phyloP scores from a whole-genome alignment of 2,888 invertebrate genomes.

The Prenolepis imparis region DNA sequence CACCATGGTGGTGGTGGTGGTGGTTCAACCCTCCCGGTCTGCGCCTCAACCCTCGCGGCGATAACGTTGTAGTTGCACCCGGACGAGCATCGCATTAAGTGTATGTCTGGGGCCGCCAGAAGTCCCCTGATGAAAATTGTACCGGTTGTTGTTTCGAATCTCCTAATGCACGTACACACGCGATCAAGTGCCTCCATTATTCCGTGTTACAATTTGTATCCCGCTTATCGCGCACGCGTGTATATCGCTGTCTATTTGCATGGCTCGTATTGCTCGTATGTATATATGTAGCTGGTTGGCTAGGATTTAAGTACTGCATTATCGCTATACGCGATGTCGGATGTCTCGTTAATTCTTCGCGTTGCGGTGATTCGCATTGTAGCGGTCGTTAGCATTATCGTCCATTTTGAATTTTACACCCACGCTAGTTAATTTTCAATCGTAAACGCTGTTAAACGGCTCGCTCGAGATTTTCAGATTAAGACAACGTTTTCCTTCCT shows the following conservation, averaged over 20 bases:
- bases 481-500: not conserved
- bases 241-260: constrained; percentile 3
- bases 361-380: not conserved
- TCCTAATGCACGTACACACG: constrained; percentile 48
- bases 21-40: constrained; percentile 41
- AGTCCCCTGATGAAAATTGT: constrained; percentile 72
- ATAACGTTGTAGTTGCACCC: constrained; percentile 57
- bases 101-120: constrained; percentile 55
- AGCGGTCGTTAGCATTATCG: not conserved
- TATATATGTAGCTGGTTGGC: not conserved
- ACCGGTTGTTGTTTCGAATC: constrained; percentile 56
- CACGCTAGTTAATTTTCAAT: not conserved
- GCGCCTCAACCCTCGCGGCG: constrained; percentile 34
- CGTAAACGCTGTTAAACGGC: not conserved
- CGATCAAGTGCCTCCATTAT: constrained; percentile 54
- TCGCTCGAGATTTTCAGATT: constrained; percentile 22
- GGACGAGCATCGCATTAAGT: constrained; percentile 67
- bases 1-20: constrained; percentile 2
- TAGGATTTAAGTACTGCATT: constrained; percentile 2
- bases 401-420: not conserved
- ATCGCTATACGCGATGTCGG: not conserved
- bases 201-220: constrained; percentile 32
- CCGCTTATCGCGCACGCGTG: constrained; percentile 23
- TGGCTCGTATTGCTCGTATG: no score
- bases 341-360: constrained; percentile 14